Percentiles rank a stretch among this genome's conserved stretches.
Conservation (phyloP, 2,113 vertebrate species). For the Atrichornis clamosus region DNA sequence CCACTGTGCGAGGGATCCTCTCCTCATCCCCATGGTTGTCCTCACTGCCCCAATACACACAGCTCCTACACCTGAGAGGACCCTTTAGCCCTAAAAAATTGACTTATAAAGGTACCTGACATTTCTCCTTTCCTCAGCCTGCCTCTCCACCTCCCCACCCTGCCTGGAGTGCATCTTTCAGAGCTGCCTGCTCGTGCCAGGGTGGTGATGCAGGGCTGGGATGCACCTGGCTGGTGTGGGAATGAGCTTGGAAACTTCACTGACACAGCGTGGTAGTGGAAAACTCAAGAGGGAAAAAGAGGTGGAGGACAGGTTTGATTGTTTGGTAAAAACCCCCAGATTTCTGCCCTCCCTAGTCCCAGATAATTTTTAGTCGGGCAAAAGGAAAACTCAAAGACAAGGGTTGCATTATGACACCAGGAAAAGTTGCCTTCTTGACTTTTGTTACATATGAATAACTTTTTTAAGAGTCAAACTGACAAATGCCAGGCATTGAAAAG, state of each 20-base stretch:
- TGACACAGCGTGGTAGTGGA: accelerated
- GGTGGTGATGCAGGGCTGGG: not conserved
- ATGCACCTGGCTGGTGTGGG: not conserved
- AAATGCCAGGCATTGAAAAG: constrained; percentile 23
- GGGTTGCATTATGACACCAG: not conserved
- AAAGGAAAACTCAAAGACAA: not conserved
- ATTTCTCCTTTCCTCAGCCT: not conserved
- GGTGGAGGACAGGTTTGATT: not conserved
- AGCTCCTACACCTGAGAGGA: not conserved
- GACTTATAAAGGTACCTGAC: not conserved
- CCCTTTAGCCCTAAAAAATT: not conserved
- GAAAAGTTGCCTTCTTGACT: constrained; percentile 1
- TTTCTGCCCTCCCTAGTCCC: not conserved
- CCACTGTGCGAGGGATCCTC: not conserved
- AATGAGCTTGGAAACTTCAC: not conserved
- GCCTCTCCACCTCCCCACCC: not conserved
- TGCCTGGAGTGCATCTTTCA: not conserved
- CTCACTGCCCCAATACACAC: not conserved
- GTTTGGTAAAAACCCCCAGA: not conserved
- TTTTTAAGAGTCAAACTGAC: constrained; percentile 16
- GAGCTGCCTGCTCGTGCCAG: not conserved
- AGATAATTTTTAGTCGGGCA: not conserved
- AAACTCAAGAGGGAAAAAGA: not conserved
- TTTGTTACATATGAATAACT: not conserved
- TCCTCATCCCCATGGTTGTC: not conserved